These are phyloP conservation scores for Leptoclinus maculatus DNA, from an alignment of 2,797 vertebrate genomes.

Conservation along the genomic window DNA sequence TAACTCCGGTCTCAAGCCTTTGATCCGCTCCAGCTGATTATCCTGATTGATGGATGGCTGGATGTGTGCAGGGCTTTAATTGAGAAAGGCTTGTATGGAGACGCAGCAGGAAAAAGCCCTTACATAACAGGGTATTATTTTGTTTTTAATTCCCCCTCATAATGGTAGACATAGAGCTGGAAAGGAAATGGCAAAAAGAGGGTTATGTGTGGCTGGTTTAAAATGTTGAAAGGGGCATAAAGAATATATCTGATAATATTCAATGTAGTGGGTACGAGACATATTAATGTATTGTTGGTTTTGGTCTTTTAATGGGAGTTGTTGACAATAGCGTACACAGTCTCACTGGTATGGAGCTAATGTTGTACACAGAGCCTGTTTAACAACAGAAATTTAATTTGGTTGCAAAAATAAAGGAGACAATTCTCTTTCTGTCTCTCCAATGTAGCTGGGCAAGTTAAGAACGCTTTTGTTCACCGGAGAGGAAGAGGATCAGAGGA, in stretches of 20 bases:
- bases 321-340: background rate
- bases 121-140: constrained; percentile 66
- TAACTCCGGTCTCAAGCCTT: constrained; percentile 68
- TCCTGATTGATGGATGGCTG: constrained; percentile 68
- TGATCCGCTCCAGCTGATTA: constrained; percentile 77
- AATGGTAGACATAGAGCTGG: constrained; percentile 20
- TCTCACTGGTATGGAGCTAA: background rate
- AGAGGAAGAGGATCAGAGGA: constrained; percentile 88
- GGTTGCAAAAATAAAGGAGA: background rate
- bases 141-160: constrained; percentile 49
- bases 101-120: constrained; percentile 63
- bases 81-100: constrained; percentile 68
- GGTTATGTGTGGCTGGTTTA: background rate
- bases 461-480: constrained; percentile 88
- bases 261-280: too few relatives aligned
- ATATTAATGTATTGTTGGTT: background rate
- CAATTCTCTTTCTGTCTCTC: constrained; percentile 2
- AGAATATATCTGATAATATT: background rate
- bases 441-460: constrained; percentile 92
- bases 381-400: background rate
- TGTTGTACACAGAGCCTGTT: background rate
- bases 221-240: background rate
- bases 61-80: constrained; percentile 61
- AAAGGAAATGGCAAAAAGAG: background rate
- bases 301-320: constrained; percentile 3